Evolutionary conservation across 1,140 invertebrate genomes (phyloP).

Genomic region (Diprion similis): DNA sequence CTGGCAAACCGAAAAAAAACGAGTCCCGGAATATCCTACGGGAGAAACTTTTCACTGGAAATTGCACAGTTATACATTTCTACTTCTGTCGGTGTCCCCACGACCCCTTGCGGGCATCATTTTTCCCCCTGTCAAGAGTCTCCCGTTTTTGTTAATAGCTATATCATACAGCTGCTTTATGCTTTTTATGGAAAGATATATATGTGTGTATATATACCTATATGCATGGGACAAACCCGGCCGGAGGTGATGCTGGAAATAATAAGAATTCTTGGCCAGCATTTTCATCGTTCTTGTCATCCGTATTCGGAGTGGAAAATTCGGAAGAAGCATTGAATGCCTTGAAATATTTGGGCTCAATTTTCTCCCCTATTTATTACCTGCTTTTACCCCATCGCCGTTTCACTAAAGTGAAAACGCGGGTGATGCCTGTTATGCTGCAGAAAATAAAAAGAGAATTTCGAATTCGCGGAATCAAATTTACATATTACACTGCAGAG

Average conservation of each 20-base stretch:
- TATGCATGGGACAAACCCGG: too few relatives aligned
- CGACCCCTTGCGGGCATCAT: not conserved
- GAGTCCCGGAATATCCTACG: not conserved
- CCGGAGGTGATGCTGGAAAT: not conserved
- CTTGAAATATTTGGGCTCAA: too few relatives aligned
- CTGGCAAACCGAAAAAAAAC: constrained; percentile 9
- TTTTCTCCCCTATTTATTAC: too few relatives aligned
- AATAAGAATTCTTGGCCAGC: not conserved
- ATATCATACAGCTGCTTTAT: not conserved
- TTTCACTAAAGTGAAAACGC: too few relatives aligned
- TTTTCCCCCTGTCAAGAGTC: not conserved
- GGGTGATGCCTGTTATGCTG: too few relatives aligned
- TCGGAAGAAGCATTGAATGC: too few relatives aligned
- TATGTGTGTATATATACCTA: not conserved
- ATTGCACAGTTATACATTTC: constrained; percentile 3
- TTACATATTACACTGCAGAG: too few relatives aligned
- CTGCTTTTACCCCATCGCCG: too few relatives aligned
- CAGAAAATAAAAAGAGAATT: too few relatives aligned
- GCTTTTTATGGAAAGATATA: not conserved
- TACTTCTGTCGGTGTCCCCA: not conserved
- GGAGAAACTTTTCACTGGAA: constrained; percentile 13
- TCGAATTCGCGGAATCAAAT: too few relatives aligned
- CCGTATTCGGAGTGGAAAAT: too few relatives aligned
- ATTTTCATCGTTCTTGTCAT: too few relatives aligned
- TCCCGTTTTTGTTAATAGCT: not conserved